Evolutionary conservation across 2,113 vertebrate genomes (phyloP).

Genomic region (Trematocara marginatum): DNA sequence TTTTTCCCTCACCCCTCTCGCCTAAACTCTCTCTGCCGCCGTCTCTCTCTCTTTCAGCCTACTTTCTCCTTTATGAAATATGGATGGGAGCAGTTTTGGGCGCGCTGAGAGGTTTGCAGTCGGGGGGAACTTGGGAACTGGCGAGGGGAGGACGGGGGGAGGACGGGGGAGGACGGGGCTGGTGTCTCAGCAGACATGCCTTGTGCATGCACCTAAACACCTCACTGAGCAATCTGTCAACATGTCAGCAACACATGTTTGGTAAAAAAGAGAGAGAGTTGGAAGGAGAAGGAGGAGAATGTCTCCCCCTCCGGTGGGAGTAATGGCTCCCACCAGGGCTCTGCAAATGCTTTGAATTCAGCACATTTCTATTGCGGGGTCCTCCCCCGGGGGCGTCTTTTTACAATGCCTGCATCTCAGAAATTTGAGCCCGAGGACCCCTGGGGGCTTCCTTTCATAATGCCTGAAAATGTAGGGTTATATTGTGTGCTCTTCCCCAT

Average conservation of each 20-base stretch:
- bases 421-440: conserved; percentile 99
- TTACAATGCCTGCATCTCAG: conserved; percentile 99
- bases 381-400: conserved; percentile 95
- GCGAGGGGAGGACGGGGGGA: neutral
- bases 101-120: conserved; percentile 92
- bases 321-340: conserved; percentile 99
- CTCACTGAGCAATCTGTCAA: conserved; percentile 99
- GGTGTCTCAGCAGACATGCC: conserved; percentile 93
- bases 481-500: conserved; percentile 99
- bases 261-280: conserved; percentile 84
- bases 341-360: conserved; percentile 99
- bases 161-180: conserved; percentile 11
- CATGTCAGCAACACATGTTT: conserved; percentile 99
- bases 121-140: conserved; percentile 68
- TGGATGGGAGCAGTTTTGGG: conserved; percentile 97
- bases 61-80: conserved; percentile 92
- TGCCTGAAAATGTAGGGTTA: conserved; percentile 99
- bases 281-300: conserved; percentile 34
- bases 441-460: conserved; percentile 99
- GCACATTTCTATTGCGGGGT: conserved; percentile 99
- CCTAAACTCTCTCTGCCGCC: conserved; percentile 47
- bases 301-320: conserved; percentile 79
- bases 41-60: conserved; percentile 74
- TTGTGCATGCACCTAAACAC: conserved; percentile 99
- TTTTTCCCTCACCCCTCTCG: conserved; percentile 10